Percentiles rank a stretch among this genome's conserved stretches.
phyloP scores from a whole-genome alignment of 2,113 vertebrate genomes.

The Etheostoma spectabile region DNA sequence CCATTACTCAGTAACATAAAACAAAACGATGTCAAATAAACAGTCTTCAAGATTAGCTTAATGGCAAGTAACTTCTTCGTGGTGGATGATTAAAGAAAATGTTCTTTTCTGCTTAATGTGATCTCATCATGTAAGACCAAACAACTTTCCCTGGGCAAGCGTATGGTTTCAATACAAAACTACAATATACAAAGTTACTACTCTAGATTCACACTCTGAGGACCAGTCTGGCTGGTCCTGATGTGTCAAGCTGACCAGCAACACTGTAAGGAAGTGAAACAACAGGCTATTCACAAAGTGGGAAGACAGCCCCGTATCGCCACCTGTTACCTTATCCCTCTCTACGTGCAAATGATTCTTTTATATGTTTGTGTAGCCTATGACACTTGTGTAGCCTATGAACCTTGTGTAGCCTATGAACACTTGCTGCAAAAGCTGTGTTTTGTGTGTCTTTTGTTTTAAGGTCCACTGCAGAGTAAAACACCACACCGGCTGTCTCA shows the following conservation, averaged over 20 bases:
- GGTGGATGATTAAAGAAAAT: not conserved
- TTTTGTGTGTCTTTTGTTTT: slow-evolving; percentile 18
- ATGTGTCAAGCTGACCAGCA: not conserved
- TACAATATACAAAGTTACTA: not conserved
- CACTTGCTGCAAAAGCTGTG: not conserved
- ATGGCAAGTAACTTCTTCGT: slow-evolving; percentile 3
- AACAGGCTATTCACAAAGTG: slow-evolving; percentile 6
- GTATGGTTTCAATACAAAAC: too few relatives aligned
- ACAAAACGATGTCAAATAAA: slow-evolving; percentile 42
- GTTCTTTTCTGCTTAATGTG: not conserved
- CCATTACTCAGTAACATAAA: slow-evolving; percentile 48
- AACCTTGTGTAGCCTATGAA: too few relatives aligned
- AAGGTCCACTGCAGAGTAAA: not conserved
- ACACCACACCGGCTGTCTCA: not conserved
- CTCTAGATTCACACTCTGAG: not conserved
- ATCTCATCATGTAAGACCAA: not conserved
- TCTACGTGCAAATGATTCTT: slow-evolving; percentile 59
- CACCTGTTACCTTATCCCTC: slow-evolving; percentile 62
- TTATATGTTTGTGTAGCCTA: slow-evolving; percentile 15
- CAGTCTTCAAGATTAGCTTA: slow-evolving; percentile 14
- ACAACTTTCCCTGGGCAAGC: not conserved
- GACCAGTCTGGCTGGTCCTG: not conserved
- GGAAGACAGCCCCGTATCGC: slow-evolving; percentile 33
- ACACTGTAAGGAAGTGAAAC: slow-evolving; percentile 9
- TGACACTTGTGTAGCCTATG: too few relatives aligned